Percentiles rank a stretch among this genome's conserved stretches.
Conservation (phyloP, 1,140 invertebrate genomes). For the Cephus cinctus region DNA sequence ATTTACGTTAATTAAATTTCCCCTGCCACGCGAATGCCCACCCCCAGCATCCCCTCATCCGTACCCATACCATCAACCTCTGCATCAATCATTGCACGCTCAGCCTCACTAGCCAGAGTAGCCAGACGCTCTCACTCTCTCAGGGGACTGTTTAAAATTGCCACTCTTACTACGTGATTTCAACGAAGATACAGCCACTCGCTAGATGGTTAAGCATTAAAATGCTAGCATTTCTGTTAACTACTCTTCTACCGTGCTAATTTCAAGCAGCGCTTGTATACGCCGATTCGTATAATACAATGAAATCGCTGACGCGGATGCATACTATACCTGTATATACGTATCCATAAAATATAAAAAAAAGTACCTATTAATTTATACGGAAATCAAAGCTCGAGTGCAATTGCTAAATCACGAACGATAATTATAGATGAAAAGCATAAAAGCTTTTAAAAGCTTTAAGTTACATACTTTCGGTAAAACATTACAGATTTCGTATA, state of each 20-base stretch:
- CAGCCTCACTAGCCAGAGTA: slow-evolving; percentile 37
- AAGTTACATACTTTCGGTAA: no score
- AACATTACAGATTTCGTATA: no score
- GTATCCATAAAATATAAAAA: no score
- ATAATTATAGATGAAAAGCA: no score
- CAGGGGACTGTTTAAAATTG: slow-evolving; percentile 37
- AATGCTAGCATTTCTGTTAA: slow-evolving; percentile 26
- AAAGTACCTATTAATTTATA: no score
- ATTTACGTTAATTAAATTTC: slow-evolving; percentile 59
- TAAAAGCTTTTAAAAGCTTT: no score
- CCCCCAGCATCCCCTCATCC: slow-evolving; percentile 24
- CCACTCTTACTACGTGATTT: slow-evolving; percentile 10
- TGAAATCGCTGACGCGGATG: no score
- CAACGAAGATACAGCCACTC: no score
- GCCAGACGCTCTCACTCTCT: slow-evolving; percentile 25
- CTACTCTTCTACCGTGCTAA: no score
- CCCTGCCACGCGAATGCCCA: slow-evolving; percentile 33
- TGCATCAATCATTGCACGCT: slow-evolving; percentile 51
- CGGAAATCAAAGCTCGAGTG: no score
- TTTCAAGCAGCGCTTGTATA: not conserved
- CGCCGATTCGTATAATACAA: not conserved
- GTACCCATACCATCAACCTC: slow-evolving; percentile 11
- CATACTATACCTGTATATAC: no score
- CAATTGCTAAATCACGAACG: no score
- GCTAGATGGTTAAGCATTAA: slow-evolving; percentile 13